Evolutionary conservation across 2,888 invertebrate species (phyloP).

Genomic region (Diachrysia chrysitis): DNA sequence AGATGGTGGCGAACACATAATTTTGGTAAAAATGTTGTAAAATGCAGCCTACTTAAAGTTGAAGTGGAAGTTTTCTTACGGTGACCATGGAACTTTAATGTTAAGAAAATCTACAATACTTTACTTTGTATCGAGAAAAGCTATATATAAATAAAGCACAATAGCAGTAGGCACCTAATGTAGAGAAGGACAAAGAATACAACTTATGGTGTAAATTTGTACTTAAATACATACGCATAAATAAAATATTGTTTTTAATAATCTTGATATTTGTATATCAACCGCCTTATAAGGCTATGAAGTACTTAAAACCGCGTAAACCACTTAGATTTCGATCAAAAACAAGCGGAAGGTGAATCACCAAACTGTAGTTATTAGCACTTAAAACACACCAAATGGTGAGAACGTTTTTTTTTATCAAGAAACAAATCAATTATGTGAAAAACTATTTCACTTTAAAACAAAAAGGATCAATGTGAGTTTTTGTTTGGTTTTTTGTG

Average conservation of each 20-base stretch:
- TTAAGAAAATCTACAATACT: background rate
- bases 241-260: too few relatives aligned
- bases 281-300: background rate
- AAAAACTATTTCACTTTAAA: slow-evolving; percentile 54
- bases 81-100: background rate
- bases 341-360: slow-evolving; percentile 45
- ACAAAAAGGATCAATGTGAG: slow-evolving; percentile 62
- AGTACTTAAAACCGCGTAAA: slow-evolving; percentile 13
- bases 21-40: slow-evolving; percentile 59
- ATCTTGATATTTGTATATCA: slow-evolving; percentile 36
- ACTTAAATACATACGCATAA: too few relatives aligned
- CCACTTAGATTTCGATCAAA: slow-evolving; percentile 13
- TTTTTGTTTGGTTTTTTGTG: slow-evolving; percentile 72
- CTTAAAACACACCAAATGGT: slow-evolving; percentile 52
- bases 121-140: background rate
- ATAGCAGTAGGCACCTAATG: too few relatives aligned
- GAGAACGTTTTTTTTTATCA: slow-evolving; percentile 66
- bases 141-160: too few relatives aligned
- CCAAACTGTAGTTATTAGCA: slow-evolving; percentile 35
- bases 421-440: slow-evolving; percentile 67
- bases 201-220: too few relatives aligned
- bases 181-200: too few relatives aligned
- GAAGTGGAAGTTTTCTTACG: slow-evolving; percentile 5
- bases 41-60: slow-evolving; percentile 15
- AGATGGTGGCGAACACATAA: slow-evolving; percentile 52